Evolutionary conservation across 2,888 invertebrate species (phyloP), one percentile per base, ranked within the genome.

Genomic region (Linyphia triangularis): DNA sequence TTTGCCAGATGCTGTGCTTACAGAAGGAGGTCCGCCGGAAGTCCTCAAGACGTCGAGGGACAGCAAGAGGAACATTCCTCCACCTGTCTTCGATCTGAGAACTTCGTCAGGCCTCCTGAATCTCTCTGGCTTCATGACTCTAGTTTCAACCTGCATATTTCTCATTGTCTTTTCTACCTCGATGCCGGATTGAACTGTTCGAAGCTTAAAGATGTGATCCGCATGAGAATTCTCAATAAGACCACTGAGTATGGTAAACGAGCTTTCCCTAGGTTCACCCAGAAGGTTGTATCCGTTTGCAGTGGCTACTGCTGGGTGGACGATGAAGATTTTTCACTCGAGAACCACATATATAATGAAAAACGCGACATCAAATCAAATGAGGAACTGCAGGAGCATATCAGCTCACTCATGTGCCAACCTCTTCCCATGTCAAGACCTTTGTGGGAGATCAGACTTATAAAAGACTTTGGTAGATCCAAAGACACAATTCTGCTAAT

Each of bases 381-480:
- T 77, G 91, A 91, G 37, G 93, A 93, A 72, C 91, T 94, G 10
- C 93, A 93, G 91, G 92, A 92, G 65, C 94, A 94, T 90, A 91
- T 94, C 7, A 93, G 93, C 0, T 91, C 92, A 26, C 92, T 94
- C 84, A 92, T 94, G 69, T 92, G 92, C 4, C 92, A 92, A 75
- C 92, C 93, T 0, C 91, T 94, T 73, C 91, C 93, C 0, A 89
- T 91, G 19, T 93, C 93, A 24, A 92, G 92, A 78, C 94, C 94
- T 0, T 92, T 94, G 7, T 94, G 94, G 94, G 94, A 94, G 91
- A 92, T 94, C 40, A 84, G 91, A 40, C 92, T 94, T 6, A 90
- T 94, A 13, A 92, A 92, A 2, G 92, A 93, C 88, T 93, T 93
- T 90, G 93, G 93, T 4, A 92, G 92, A 26, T 91, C 91, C 2